Evolutionary conservation across 2,113 vertebrate species (phyloP), one percentile per base, ranked within the genome.

Genomic region (Datnioides undecimradiatus): DNA sequence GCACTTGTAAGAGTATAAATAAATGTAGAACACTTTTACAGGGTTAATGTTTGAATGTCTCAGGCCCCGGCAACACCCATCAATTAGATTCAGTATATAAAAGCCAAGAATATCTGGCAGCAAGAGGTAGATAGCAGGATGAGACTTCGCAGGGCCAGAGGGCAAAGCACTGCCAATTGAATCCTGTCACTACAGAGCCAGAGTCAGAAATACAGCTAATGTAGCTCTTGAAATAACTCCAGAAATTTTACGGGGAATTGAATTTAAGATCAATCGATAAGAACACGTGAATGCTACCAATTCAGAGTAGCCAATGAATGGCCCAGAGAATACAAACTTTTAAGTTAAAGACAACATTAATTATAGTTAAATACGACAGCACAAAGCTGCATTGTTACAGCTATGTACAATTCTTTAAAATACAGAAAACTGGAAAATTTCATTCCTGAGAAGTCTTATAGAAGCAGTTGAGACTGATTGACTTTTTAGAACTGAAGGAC

Each of bases 51-150:
- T 59, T 73, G 11, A 54, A 10, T 34, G 46, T 70, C 43, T 66
- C 27, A 71, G 34, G 45, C 27, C 21, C 4, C 49, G 66, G 45
- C 11, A 65, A 63, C 79, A 55, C 38, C 19, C 62, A 68, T 52
- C 49, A 66, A 64, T 68, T 72, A 55, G 6, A 45, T 51, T 40
- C 27, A 46, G 63, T 27, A 29, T 45, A 73, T 51, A 64, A 72
- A 76, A 80, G 67, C 55, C 48, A 40, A 84, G 29, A 66, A 51
- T 63, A 75, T 64, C 25, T 67, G 65, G 51, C 43, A 62, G 77
- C n/a, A 76, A 55, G 68, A 76, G 38, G 25, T 34, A 49, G 19
- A 76, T 25, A 51, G 38, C 31, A 45, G 51, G 51, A 75, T 70
- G 33, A 69, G n/a, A 29, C 29, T 52, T 73, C 13, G 54, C 10